A percentile compares a stretch with the other conserved stretches of the same genome.
phyloP scores from a whole-genome alignment of 2,888 invertebrate genomes.

The Acanthosepion esculentum region DNA sequence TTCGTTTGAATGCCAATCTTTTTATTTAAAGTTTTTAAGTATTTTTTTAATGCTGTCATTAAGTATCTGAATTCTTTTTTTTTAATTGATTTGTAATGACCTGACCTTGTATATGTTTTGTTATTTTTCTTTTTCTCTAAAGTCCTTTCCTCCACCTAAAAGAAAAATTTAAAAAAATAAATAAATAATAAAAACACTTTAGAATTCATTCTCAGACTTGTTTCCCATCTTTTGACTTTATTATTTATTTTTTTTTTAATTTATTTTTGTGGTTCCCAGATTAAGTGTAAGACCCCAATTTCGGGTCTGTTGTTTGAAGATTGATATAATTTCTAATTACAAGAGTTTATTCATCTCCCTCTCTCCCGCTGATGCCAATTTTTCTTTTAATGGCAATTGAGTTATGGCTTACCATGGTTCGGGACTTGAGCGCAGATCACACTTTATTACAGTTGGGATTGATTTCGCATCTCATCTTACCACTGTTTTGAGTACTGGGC shows the following conservation, averaged over 20 bases:
- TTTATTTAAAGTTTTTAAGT: background rate
- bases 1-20: background rate
- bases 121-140: background rate
- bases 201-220: background rate
- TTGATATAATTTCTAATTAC: too few species aligned
- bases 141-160: background rate
- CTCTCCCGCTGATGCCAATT: too few species aligned
- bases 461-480: background rate
- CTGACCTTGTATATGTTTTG: background rate
- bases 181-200: background rate
- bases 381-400: background rate
- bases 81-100: too few species aligned
- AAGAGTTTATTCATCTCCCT: too few species aligned
- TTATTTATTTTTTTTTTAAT: background rate
- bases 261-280: background rate
- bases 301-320: too few species aligned
- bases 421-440: background rate
- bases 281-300: too few species aligned
- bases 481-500: background rate
- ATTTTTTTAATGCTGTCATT: too few species aligned
- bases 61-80: background rate
- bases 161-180: background rate
- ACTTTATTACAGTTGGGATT: background rate
- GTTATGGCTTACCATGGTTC: background rate
- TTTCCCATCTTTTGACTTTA: background rate